A percentile compares a stretch with the other conserved stretches of the same genome.
phyloP scores from a whole-genome alignment of 2,888 invertebrate species.

The Campoplex nolae region DNA sequence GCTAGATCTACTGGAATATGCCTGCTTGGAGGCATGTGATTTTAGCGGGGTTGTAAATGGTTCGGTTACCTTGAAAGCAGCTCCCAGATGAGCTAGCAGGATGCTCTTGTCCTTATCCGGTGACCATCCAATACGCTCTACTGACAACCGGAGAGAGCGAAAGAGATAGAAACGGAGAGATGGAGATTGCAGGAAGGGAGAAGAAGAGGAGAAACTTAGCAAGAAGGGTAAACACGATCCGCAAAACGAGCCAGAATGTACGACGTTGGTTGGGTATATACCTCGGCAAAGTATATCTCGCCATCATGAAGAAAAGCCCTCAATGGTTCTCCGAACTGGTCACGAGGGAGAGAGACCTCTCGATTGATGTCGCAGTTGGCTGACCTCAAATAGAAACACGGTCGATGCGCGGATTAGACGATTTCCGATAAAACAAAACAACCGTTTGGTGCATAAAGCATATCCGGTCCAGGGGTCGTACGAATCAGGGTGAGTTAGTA shows the following conservation, averaged over 20 bases:
- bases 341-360: background rate
- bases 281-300: constrained; percentile 14
- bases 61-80: constrained; percentile 49
- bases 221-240: constrained; percentile 56
- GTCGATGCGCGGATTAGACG: constrained; percentile 16
- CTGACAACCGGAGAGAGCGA: constrained; percentile 1
- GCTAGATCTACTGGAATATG: constrained; percentile 17
- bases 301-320: constrained; percentile 1
- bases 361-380: constrained; percentile 28
- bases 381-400: constrained; percentile 26
- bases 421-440: constrained; percentile 23
- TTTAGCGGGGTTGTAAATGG: constrained; percentile 55
- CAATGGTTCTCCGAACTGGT: background rate
- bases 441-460: background rate
- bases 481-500: background rate
- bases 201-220: constrained; percentile 35
- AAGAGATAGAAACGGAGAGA: background rate
- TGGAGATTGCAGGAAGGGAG: background rate
- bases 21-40: constrained; percentile 44
- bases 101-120: constrained; percentile 48
- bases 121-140: constrained; percentile 45
- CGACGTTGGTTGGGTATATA: constrained; percentile 2
- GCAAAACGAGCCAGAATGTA: constrained; percentile 44
- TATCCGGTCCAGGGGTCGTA: constrained; percentile 1
- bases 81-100: constrained; percentile 28